phyloP scores from a whole-genome alignment of 2,113 vertebrate species.

The Paratilapia polleni region DNA sequence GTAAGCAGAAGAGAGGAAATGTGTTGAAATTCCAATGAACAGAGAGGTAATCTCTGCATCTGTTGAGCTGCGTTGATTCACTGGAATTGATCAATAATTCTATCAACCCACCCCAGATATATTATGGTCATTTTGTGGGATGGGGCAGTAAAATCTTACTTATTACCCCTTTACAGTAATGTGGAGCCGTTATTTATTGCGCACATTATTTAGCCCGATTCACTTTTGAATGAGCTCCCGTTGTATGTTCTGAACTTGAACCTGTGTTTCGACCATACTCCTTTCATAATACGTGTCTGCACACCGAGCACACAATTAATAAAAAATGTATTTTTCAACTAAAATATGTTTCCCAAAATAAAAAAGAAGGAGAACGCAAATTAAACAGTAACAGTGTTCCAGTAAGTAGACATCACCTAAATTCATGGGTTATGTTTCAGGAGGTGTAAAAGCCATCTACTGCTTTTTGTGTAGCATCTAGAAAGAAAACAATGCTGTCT shows the following conservation, averaged over 20 bases:
- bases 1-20: neutral
- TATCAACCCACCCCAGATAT: conserved; percentile 58
- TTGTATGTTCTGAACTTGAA: conserved; percentile 32
- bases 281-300: conserved; percentile 7
- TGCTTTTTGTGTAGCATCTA: no score
- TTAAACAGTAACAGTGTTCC: no score
- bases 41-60: conserved; percentile 45
- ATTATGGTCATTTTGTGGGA: conserved; percentile 60
- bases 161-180: conserved; percentile 61
- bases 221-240: conserved; percentile 34
- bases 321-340: neutral
- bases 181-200: conserved; percentile 59
- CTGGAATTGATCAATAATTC: conserved; percentile 57
- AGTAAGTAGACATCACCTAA: no score
- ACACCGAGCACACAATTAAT: neutral
- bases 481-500: no score
- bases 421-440: no score
- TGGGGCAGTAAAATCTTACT: conserved; percentile 64
- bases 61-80: conserved; percentile 63
- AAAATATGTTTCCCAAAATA: no score
- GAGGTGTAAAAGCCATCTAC: no score
- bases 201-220: conserved; percentile 54
- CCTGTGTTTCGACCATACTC: neutral
- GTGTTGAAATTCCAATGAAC: conserved; percentile 13
- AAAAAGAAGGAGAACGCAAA: no score